phyloP scores from a whole-genome alignment of 2,797 vertebrate genomes.

The Lutjanus campechanus region DNA sequence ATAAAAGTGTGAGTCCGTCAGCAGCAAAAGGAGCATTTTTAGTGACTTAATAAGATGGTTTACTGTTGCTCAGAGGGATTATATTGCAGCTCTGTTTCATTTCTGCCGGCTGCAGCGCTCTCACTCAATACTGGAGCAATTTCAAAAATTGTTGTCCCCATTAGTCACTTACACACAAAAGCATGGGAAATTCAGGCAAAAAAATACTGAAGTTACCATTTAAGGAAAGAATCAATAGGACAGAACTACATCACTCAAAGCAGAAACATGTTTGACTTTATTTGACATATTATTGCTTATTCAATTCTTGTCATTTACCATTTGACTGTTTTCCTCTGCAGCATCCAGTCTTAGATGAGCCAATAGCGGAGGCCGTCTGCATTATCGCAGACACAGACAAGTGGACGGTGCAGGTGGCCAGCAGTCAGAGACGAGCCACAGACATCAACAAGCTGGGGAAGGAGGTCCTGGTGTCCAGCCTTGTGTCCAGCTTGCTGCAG shows the following conservation, averaged over 20 bases:
- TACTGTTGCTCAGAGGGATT: too few species aligned
- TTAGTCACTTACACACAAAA: too few species aligned
- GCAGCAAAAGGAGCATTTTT: too few species aligned
- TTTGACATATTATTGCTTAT: neutral
- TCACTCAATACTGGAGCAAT: too few species aligned
- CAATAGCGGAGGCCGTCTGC: slow-evolving; percentile 98
- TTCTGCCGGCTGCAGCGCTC: too few species aligned
- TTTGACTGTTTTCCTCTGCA: slow-evolving; percentile 58
- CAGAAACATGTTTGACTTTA: neutral
- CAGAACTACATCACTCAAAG: neutral
- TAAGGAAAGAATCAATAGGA: too few species aligned
- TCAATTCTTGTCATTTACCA: neutral
- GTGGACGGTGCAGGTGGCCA: slow-evolving; percentile 98
- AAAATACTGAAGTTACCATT: too few species aligned
- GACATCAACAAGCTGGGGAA: slow-evolving; percentile 95
- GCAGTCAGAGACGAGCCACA: slow-evolving; percentile 94
- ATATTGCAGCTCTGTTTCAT: too few species aligned
- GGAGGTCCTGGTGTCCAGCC: slow-evolving; percentile 96
- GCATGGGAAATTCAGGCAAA: too few species aligned
- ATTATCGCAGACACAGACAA: slow-evolving; percentile 98
- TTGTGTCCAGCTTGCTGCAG: slow-evolving; percentile 94
- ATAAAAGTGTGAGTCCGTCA: too few species aligned
- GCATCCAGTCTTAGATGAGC: slow-evolving; percentile 98
- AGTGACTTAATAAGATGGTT: too few species aligned
- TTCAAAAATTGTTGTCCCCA: too few species aligned